Conservation (phyloP, 2,888 invertebrate species). For the Lacanobia oleracea region DNA sequence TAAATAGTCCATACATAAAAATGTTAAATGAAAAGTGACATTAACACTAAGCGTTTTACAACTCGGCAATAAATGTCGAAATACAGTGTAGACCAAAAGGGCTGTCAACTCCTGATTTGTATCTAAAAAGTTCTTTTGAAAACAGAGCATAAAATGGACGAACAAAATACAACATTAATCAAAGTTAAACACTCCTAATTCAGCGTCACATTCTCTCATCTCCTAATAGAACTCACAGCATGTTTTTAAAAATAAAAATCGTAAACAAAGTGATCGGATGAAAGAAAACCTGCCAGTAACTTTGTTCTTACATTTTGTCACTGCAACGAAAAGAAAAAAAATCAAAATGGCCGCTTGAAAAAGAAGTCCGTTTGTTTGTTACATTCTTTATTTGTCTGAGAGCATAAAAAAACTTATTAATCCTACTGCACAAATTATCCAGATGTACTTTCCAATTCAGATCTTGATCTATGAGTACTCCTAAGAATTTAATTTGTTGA, state of each 20-base stretch:
- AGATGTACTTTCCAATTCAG: too few relatives aligned
- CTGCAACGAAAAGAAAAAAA: neutral
- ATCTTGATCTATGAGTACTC: too few relatives aligned
- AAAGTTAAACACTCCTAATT: slow-evolving; percentile 39
- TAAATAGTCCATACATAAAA: too few relatives aligned
- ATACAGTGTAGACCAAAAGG: neutral
- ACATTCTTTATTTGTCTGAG: too few relatives aligned
- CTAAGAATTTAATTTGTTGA: too few relatives aligned
- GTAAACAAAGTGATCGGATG: slow-evolving; percentile 36
- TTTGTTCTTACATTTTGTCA: neutral
- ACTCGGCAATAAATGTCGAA: neutral
- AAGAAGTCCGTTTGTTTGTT: too few relatives aligned
- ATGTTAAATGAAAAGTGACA: too few relatives aligned
- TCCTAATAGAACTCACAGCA: neutral
- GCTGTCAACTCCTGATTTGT: slow-evolving; percentile 21
- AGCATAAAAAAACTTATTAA: too few relatives aligned
- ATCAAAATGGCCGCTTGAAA: neutral
- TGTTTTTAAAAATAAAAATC: slow-evolving; percentile 40
- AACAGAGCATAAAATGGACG: slow-evolving; percentile 3
- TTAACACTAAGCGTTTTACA: too few relatives aligned
- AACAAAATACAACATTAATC: slow-evolving; percentile 18
- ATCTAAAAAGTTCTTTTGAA: slow-evolving; percentile 11
- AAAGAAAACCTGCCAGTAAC: slow-evolving; percentile 3
- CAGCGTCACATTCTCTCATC: slow-evolving; percentile 33
- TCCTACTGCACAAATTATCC: too few relatives aligned